Base-by-base conservation (phyloP, 2,797 vertebrate species). In the Glyptemys insculpta region DNA sequence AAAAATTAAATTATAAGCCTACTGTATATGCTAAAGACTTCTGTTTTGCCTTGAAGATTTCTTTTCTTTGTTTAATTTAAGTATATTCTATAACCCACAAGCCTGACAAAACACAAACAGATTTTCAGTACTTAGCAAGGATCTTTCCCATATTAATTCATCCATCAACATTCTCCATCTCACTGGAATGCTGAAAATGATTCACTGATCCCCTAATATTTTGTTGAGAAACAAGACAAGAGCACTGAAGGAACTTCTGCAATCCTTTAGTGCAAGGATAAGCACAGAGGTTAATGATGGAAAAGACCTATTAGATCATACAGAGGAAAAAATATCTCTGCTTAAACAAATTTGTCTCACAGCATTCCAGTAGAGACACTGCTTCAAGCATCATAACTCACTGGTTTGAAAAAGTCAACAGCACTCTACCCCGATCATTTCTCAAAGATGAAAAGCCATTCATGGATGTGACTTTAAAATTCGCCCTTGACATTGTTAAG, bases 401-500 rank as follows among this genome's bases (percentile, higher is more conserved):
- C 34, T 93, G 81, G 47, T 86, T 92, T 94, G 90, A 95, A 96
- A 96, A 94, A 86, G 89, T 91, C 96, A 86, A 86, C 91, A 93
- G 88, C 18, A 31, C 3, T 93, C 85, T 72, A 29, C 29, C 65
- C 68, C 53, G 86, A 88, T 56, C 86, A 29, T 62, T 50, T 59
- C 83, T 65, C 41, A 47, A 94, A 84, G 90, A 87, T 78, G 54
- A 95, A 96, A 90, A 94, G 76, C 23, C 79, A 93, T 92, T 86
- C 37, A 81, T 8, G 19, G 25, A 44, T 41, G 68, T 14, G 86
- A 92, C 86, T 78, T 49, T 53, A 91, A 93, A 87, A 93, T 91
- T 88, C 86, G 68, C 79, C 87, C 86, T 94, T 89, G 59, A 25
- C 85, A 25, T 81, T 88, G 50, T 88, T 94, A 80, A 57, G 47